Evolutionary conservation across 2,888 invertebrate genomes (phyloP), one percentile per base, ranked within the genome.

Genomic region (Adela reaumurella): DNA sequence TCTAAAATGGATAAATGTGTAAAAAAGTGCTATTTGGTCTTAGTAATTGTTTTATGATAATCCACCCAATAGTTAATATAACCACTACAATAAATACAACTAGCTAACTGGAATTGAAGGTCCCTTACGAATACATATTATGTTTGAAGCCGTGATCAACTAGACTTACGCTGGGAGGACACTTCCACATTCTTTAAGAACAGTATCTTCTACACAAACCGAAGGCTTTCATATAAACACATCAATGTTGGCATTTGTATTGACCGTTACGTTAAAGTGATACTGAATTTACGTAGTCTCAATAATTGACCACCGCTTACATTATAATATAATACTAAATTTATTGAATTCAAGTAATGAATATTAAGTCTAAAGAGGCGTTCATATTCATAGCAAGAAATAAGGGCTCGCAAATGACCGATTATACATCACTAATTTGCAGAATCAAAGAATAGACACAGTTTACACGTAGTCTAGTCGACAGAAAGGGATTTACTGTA

Each of bases 41-140:
- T 57, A 67, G 67, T 70, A 71, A 71, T 71, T 68, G 43, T 63
- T 65, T 58, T 61, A 58, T 57, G 59, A 63, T 66, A 73, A 72
- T 72, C 68, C 74, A 70, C 64, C 72, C 68, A 67, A 67, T 52
- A 64, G 69, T 62, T 64, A n/a, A n/a, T n/a, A 67, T 69, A 68
- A 68, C 66, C 57, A 68, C 74, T 77, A 78, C 74, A 74, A 73
- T 74, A 74, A 70, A 72, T 76, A 74, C 71, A 74, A 71, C 74
- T 76, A 77, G 68, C 76, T 77, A 77, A 76, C 65, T 76, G 77
- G 77, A 77, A 77, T 76, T 77, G 67, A 74, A 77, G 77, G 78
- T 77, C 77, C 78, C 78, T 77, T 77, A 77, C 70, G 76, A 77
- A 74, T 78, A 78, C 72, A 69, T 73, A 73, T 47, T 52, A 67